phyloP scores from a whole-genome alignment of 2,888 invertebrate genomes.

The Cetonia aurata region DNA sequence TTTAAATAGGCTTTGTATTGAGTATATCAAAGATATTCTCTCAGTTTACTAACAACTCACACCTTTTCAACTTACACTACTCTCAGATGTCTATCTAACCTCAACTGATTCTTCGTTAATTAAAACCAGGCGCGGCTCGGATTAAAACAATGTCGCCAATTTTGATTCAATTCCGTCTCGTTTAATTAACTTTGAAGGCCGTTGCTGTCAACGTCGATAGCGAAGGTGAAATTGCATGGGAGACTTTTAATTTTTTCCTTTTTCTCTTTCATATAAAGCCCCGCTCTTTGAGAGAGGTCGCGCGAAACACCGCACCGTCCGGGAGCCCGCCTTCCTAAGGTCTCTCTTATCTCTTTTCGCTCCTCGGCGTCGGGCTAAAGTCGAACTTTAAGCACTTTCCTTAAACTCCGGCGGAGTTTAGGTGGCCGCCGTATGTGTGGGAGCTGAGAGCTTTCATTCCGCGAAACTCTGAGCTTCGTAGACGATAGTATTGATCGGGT shows the following conservation, averaged over 20 bases:
- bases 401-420: neutral
- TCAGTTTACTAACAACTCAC: no score
- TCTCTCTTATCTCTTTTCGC: no score
- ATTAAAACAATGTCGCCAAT: conserved; percentile 12
- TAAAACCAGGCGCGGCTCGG: conserved; percentile 5
- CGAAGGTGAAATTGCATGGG: neutral
- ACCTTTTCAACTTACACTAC: no score
- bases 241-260: neutral
- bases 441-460: no score
- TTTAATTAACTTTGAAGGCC: conserved; percentile 21
- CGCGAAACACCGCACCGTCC: no score
- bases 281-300: no score
- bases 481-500: conserved; percentile 28
- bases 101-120: neutral
- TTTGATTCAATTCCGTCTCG: conserved; percentile 18
- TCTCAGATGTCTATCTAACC: no score
- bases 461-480: neutral
- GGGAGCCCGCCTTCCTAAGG: no score
- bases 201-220: neutral
- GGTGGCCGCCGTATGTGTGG: neutral
- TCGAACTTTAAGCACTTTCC: conserved; percentile 11
- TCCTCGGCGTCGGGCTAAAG: no score
- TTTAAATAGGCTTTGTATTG: no score
- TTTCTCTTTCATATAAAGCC: no score
- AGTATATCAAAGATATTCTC: no score